These are phyloP conservation scores for Tragelaphus imberbis DNA, from an alignment of 2,113 vertebrate genomes.

Conservation along the genomic window DNA sequence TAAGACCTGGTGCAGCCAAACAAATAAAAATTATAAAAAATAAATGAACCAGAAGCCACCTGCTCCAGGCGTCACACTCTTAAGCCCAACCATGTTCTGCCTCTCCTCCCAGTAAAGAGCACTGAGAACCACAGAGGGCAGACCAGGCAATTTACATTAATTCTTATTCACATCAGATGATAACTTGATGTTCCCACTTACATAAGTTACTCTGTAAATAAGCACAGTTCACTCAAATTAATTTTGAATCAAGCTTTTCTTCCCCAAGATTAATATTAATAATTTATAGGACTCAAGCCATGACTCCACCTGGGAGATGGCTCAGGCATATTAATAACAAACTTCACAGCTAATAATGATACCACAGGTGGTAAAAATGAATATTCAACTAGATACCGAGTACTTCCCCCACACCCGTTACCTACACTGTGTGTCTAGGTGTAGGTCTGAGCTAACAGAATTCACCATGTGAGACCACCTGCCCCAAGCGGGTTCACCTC, in stretches of 20 bases:
- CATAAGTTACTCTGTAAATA: slow-evolving; percentile 13
- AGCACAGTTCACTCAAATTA: slow-evolving; percentile 43
- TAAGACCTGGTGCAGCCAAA: neutral
- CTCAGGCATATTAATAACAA: slow-evolving; percentile 33
- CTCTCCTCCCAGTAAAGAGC: neutral
- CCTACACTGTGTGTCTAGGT: neutral
- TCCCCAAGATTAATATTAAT: slow-evolving; percentile 47
- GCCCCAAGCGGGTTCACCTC: neutral
- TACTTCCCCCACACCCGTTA: neutral
- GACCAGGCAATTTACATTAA: neutral
- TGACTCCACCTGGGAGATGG: neutral
- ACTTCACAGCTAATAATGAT: neutral
- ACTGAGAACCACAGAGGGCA: neutral
- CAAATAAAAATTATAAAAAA: neutral
- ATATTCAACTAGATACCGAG: neutral
- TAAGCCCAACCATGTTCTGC: neutral
- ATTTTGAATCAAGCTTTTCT: slow-evolving; percentile 53
- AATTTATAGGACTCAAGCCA: slow-evolving; percentile 45
- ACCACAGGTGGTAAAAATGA: neutral
- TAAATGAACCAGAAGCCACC: neutral
- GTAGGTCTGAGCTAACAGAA: neutral
- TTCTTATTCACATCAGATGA: neutral
- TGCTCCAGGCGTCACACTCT: neutral
- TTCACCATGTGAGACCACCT: neutral
- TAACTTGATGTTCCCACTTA: neutral